Percentiles rank a stretch among this genome's conserved stretches.
These are phyloP conservation scores for Drosophila atripex DNA, from an alignment of 2,888 invertebrate species.

Conservation along the genomic window DNA sequence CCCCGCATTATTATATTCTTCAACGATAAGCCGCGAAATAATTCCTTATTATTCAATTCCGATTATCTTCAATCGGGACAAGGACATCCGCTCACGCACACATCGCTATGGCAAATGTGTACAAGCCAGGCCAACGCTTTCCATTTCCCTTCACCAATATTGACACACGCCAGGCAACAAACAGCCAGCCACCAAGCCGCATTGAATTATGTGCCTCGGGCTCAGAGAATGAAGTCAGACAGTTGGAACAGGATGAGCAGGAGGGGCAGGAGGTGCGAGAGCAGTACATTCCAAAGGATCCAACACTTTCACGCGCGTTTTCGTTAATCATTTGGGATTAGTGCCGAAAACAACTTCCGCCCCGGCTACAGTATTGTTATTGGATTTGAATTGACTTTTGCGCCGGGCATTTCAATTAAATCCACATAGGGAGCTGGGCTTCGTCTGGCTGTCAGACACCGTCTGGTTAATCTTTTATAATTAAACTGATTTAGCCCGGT, in stretches of 20 bases:
- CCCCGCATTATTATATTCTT: not conserved
- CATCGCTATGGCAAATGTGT: constrained; percentile 35
- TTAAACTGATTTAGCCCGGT: constrained; percentile 70
- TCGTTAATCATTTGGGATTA: constrained; percentile 75
- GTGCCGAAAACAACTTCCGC: constrained; percentile 67
- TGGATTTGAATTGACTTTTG: constrained; percentile 69
- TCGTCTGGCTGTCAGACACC: constrained; percentile 24
- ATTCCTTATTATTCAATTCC: constrained; percentile 13
- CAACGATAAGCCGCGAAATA: not conserved
- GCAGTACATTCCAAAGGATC: constrained; percentile 24
- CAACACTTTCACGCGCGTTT: constrained; percentile 74
- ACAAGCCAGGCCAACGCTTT: constrained; percentile 18
- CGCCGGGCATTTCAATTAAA: constrained; percentile 72
- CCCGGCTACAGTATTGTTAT: constrained; percentile 54
- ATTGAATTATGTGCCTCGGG: constrained; percentile 13
- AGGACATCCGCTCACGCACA: constrained; percentile 33
- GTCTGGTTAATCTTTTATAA: constrained; percentile 76
- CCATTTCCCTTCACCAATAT: constrained; percentile 40
- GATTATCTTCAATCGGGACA: constrained; percentile 33
- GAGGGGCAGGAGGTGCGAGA: not conserved
- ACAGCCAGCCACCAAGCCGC: constrained; percentile 30
- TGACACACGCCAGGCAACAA: constrained; percentile 42
- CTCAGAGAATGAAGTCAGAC: constrained; percentile 34
- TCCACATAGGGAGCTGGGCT: constrained; percentile 10
- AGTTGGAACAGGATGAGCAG: not conserved